Evolutionary conservation across 2,797 vertebrate species (phyloP), one percentile per base, ranked within the genome.

Genomic region (Esox lucius): DNA sequence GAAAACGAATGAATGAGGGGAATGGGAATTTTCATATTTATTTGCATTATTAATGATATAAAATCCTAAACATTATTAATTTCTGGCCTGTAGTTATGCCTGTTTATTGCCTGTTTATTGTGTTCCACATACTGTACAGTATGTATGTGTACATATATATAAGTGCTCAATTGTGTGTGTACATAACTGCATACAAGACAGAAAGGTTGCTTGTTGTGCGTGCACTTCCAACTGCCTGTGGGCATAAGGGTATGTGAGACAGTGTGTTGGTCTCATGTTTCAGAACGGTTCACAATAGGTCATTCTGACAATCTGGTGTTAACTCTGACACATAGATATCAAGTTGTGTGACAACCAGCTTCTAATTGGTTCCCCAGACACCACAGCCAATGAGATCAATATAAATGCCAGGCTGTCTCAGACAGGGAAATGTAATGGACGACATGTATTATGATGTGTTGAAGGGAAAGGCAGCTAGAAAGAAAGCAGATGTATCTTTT

Each of bases 321-420:
- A 9, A 75, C 73, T 42, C 56, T 59, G 56, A 42, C 2, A 67
- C 74, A 39, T 72, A 81, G 78, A 85, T 85, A 90, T 91, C 83
- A 87, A 73, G 79, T 87, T 84, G 80, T 87, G 83, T 87, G n/a
- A 4, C 72, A 77, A 74, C 75, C 64, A 77, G 77, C 83, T 83
- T 80, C 79, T 87, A 89, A 88, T 90, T 81, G 81, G 77, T 76
- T 87, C 84, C 85, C 84, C 77, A 80, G 85, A 87, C 85, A 80
- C 75, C 80, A 77, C 84, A 79, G 48, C 66, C 61, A 65, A 16
- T 70, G 17, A 65, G 72, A 72, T 83, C 84, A 68, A 80, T 80
- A 74, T 78, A 69, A 59, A 56, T 75, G 49, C 77, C 80, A 75
- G 49, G 11, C 49, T 56, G 70, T 71, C 4, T 9, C 28, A 26